Conservation (phyloP, 1,140 invertebrate species). For the Radopholus similis region DNA sequence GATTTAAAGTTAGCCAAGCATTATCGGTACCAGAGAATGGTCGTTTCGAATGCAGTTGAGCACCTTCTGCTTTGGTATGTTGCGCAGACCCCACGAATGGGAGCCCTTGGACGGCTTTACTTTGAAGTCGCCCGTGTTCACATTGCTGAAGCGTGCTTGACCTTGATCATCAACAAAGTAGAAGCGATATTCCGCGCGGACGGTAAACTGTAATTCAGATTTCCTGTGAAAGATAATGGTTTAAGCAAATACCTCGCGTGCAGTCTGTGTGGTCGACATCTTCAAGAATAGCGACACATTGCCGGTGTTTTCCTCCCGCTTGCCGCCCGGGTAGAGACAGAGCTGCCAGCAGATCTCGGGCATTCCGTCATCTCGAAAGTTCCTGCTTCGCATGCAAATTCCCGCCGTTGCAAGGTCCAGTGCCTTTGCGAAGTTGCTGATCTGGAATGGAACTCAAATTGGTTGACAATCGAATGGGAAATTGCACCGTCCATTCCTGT, state of each 20-base stretch:
- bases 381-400: constrained; percentile 51
- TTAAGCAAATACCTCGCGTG: constrained; percentile 40
- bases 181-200: constrained; percentile 58
- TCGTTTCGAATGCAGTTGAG: constrained; percentile 52
- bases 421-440: constrained; percentile 49
- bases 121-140: constrained; percentile 60
- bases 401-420: constrained; percentile 56
- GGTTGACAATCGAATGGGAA: not conserved
- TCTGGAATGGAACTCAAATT: constrained; percentile 32
- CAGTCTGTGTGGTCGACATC: constrained; percentile 55
- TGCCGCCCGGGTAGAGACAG: constrained; percentile 58
- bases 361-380: constrained; percentile 45
- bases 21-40: constrained; percentile 48
- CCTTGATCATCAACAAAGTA: constrained; percentile 56
- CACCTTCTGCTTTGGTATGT: constrained; percentile 55
- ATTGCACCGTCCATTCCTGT: constrained; percentile 54
- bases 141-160: constrained; percentile 44
- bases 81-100: constrained; percentile 58
- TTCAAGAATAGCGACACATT: constrained; percentile 59
- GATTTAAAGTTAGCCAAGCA: too few relatives aligned
- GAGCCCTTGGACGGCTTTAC: constrained; percentile 60
- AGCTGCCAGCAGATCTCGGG: constrained; percentile 58
- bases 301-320: constrained; percentile 55
- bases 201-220: constrained; percentile 42
- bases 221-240: not conserved